Evolutionary conservation across 2,113 vertebrate species (phyloP), one percentile per base, ranked within the genome.

Genomic region (Odocoileus virginianus): DNA sequence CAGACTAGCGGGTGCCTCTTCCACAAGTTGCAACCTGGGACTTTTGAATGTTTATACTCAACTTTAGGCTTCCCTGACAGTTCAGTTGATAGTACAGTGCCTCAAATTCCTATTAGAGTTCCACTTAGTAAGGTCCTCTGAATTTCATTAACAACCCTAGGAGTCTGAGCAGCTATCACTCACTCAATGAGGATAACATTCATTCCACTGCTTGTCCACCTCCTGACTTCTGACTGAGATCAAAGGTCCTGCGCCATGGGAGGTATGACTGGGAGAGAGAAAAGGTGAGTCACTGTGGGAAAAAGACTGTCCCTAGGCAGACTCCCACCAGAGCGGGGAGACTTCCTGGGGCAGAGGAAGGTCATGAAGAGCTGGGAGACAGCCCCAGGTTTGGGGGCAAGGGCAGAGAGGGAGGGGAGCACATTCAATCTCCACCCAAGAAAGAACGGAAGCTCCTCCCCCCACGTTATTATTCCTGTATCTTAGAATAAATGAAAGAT

Each of bases 351-450:
- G 6, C 23, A 33, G 30, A 19, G 61, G 19, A 54, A 61, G 52
- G n/a, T 30, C n/a, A 1, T 3, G 0, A 7, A 16, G 27, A 30
- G 30, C 57, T 15, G 16, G 52, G 11, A 40, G 47, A 23, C 58
- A 74, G 54, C 15, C 25, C 36, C 28, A 27, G 45, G 15, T 4
- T 9, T n/a, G 14, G 14, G 11, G 76, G 23, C 15, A 30, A 33
- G 40, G 40, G 43, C 52, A 84, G 9, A 57, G 40, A 11, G 5
- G 43, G 36, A 17, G 23, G 5, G 3, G 3, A 50, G n/a, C 57
- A 13, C 14, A 7, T 64, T 79, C 61, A 45, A n/a, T 17, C 40
- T 86, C n/a, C 30, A 54, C 40, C 36, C 25, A 21, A 58, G 14
- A 57, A 50, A 78, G 5, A 23, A 40, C 5, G 13, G 61, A 83